These are phyloP conservation scores for Lepidurus packardi DNA, from an alignment of 1,140 invertebrate species.

Conservation along the genomic window DNA sequence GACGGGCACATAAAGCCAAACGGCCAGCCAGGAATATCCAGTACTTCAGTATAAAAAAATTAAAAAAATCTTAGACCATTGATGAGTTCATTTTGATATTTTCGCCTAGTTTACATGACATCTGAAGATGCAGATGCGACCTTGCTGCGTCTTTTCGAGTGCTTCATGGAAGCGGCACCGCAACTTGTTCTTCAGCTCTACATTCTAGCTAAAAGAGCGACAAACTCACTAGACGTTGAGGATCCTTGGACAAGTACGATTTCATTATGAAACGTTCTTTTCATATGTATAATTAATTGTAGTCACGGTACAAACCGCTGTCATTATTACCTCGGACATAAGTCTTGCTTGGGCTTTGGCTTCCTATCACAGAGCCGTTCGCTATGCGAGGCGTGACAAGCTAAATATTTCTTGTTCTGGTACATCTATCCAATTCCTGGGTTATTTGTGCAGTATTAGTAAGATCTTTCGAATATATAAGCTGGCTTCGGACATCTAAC, in stretches of 20 bases:
- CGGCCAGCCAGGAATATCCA: constrained; percentile 49
- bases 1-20: constrained; percentile 45
- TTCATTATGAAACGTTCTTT: constrained; percentile 39
- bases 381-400: constrained; percentile 65
- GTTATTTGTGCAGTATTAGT: constrained; percentile 73
- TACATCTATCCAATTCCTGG: constrained; percentile 62
- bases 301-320: constrained; percentile 52
- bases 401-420: constrained; percentile 61
- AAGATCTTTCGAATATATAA: constrained; percentile 37
- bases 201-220: constrained; percentile 54
- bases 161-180: constrained; percentile 81
- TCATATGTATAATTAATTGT: constrained; percentile 34
- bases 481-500: background rate
- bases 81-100: background rate
- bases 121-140: constrained; percentile 79
- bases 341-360: constrained; percentile 83
- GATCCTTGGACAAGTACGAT: constrained; percentile 42
- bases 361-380: constrained; percentile 70
- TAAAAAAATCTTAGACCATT: background rate
- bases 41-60: constrained; percentile 43
- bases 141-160: constrained; percentile 77
- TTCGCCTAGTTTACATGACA: constrained; percentile 63
- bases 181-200: constrained; percentile 77
- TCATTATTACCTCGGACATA: constrained; percentile 64
- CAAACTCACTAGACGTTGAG: constrained; percentile 16